Conservation (phyloP, 23 tunicate genomes). For the Oikopleura vanhoeffeni region DNA sequence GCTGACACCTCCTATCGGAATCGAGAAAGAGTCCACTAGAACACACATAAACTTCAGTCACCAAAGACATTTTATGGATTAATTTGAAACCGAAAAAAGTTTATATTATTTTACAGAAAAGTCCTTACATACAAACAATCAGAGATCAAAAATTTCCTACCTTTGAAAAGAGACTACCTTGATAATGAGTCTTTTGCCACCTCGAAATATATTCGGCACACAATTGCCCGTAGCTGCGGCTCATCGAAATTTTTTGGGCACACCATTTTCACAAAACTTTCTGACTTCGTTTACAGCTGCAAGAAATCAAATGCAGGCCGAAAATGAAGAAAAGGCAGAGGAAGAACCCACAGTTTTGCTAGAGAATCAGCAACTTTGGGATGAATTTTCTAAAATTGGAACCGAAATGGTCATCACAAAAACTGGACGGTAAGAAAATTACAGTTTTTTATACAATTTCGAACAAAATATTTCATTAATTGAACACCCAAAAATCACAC, state of each 20-base stretch:
- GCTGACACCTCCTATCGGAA: neutral
- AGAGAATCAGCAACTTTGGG: constrained; percentile 44
- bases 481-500: neutral
- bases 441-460: too few relatives aligned
- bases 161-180: neutral
- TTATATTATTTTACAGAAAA: neutral
- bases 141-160: too few relatives aligned
- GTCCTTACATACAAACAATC: neutral
- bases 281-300: neutral
- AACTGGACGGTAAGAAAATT: constrained; percentile 28
- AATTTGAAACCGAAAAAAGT: too few relatives aligned
- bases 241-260: neutral
- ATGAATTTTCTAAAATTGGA: constrained; percentile 49
- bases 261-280: neutral
- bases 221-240: neutral
- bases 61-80: neutral
- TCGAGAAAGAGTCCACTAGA: neutral
- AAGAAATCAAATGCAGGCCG: neutral
- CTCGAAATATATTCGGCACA: neutral
- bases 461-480: too few relatives aligned
- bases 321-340: neutral
- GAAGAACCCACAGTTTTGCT: constrained; percentile 14
- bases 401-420: constrained; percentile 89
- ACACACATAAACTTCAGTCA: neutral
- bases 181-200: neutral